Evolutionary conservation across 2,888 invertebrate genomes (phyloP).

Genomic region (Ennomos fuscantarius): DNA sequence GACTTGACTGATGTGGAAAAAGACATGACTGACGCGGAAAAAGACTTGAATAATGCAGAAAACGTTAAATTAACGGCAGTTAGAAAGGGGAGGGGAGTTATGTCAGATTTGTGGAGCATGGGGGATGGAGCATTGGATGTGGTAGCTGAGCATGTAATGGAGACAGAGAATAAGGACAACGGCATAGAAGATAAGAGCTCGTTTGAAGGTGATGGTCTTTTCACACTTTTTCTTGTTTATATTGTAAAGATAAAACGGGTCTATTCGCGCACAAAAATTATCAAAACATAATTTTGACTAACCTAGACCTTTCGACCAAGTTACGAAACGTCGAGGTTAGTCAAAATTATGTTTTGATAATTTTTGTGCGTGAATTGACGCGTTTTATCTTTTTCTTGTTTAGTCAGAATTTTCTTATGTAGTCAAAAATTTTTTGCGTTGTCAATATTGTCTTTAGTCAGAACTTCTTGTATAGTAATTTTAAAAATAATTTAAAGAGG

Average conservation of each 20-base stretch:
- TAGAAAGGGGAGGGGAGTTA: slow-evolving; percentile 54
- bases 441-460: too few species aligned
- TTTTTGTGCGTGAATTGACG: too few species aligned
- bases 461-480: too few species aligned
- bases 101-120: slow-evolving; percentile 62
- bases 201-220: slow-evolving; percentile 66
- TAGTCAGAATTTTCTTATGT: background rate
- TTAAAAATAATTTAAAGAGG: too few species aligned
- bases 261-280: too few species aligned
- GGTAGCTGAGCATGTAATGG: slow-evolving; percentile 68
- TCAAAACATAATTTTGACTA: too few species aligned
- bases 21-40: slow-evolving; percentile 12
- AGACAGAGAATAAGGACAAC: slow-evolving; percentile 67
- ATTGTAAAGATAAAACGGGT: too few species aligned
- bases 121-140: slow-evolving; percentile 69
- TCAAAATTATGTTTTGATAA: too few species aligned
- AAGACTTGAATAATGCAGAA: background rate
- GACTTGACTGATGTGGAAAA: slow-evolving; percentile 10
- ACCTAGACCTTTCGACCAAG: too few species aligned
- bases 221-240: slow-evolving; percentile 4
- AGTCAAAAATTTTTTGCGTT: too few species aligned
- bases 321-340: too few species aligned
- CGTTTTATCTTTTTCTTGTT: slow-evolving; percentile 3
- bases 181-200: slow-evolving; percentile 68
- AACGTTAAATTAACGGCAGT: background rate